These are phyloP conservation scores for Nothoprocta perdicaria DNA, from an alignment of 2,113 vertebrate species.

Conservation along the genomic window DNA sequence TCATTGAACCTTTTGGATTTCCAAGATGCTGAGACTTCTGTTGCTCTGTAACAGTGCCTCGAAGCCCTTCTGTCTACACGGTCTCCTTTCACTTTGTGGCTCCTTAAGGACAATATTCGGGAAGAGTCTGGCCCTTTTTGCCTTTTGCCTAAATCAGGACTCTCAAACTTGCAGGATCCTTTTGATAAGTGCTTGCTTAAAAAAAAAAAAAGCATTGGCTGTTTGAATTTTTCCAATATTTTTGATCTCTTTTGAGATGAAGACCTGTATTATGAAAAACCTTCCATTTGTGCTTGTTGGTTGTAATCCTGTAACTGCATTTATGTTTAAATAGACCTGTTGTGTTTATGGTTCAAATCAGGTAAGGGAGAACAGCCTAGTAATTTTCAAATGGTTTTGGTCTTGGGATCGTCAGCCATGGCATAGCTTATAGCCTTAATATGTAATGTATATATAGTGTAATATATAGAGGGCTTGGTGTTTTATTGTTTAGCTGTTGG, in stretches of 20 bases:
- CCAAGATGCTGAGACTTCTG: constrained; percentile 5
- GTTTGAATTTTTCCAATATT: background rate
- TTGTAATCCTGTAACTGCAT: background rate
- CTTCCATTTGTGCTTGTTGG: background rate
- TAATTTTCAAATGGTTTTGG: background rate
- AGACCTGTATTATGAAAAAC: background rate
- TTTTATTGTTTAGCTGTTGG: background rate
- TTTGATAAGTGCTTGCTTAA: background rate
- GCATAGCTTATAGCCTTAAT: background rate
- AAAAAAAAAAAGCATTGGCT: background rate
- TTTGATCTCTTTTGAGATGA: background rate
- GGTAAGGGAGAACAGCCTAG: background rate
- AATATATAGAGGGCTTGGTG: background rate
- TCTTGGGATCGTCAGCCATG: background rate
- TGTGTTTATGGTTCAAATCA: background rate
- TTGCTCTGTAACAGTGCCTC: background rate
- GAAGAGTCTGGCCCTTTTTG: background rate
- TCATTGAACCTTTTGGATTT: constrained; percentile 28
- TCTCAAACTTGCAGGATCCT: background rate
- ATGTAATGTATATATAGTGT: fast-evolving
- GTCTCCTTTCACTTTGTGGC: background rate
- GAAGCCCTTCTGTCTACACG: background rate
- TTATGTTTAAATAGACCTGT: background rate
- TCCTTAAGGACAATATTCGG: background rate
- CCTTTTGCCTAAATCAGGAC: background rate